Evolutionary conservation across 64 coral and sea anemone genomes (phyloP).

Genomic region (Montipora capricornis): DNA sequence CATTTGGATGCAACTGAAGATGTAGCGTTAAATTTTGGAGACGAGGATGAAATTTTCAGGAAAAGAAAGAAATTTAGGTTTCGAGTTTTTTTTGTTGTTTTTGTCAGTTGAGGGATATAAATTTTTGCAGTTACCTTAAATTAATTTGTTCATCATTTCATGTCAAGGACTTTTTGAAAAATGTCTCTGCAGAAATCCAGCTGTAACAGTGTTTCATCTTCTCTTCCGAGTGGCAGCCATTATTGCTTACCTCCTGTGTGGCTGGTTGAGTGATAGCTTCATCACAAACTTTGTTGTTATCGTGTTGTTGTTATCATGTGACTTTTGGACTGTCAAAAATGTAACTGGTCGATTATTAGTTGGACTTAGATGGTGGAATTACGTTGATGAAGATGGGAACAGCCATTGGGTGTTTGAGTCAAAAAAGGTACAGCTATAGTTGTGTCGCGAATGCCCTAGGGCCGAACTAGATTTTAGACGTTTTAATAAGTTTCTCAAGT

Average conservation of each 20-base stretch:
- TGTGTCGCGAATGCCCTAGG: too few species aligned
- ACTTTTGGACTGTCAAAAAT: conserved; percentile 99
- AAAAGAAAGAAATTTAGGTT: conserved; percentile 84
- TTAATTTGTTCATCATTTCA: too few species aligned
- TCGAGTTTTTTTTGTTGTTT: neutral
- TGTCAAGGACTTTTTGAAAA: neutral
- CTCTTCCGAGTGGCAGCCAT: conserved; percentile 89
- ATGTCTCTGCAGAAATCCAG: conserved; percentile 72
- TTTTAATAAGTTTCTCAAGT: too few species aligned
- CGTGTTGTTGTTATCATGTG: conserved; percentile 93
- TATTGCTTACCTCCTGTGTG: conserved; percentile 91
- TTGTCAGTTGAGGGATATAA: too few species aligned
- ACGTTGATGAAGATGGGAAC: conserved; percentile 99
- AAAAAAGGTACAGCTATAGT: conserved; percentile 74
- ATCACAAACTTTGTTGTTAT: conserved; percentile 97
- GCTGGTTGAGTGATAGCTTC: conserved; percentile 94
- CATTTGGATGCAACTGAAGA: conserved; percentile 91
- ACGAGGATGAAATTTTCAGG: conserved; percentile 72
- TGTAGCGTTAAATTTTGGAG: conserved; percentile 95
- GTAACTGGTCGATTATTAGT: conserved; percentile 93
- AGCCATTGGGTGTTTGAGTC: conserved; percentile 99
- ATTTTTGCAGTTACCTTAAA: too few species aligned
- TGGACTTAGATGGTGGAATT: conserved; percentile 99
- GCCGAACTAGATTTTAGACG: too few species aligned
- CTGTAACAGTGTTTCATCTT: conserved; percentile 84